Evolutionary conservation across 2,888 invertebrate genomes (phyloP).

Genomic region (Lochmaea crataegi): DNA sequence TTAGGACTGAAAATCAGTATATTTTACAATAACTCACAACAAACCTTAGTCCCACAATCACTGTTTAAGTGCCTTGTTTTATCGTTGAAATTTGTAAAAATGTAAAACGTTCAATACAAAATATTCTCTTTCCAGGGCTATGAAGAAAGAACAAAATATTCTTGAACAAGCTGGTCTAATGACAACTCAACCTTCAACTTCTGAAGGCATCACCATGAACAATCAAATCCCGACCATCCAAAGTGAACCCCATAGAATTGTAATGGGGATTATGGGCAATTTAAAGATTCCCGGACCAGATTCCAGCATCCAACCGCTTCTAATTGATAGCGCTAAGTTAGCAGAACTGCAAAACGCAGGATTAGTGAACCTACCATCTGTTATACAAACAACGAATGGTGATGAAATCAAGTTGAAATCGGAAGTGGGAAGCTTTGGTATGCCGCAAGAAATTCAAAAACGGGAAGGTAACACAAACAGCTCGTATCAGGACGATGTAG

Average conservation of each 20-base stretch:
- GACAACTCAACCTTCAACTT: constrained; percentile 30
- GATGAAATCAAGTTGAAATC: constrained; percentile 54
- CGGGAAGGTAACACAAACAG: constrained; percentile 38
- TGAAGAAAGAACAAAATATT: constrained; percentile 36
- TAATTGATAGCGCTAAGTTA: constrained; percentile 57
- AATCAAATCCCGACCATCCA: constrained; percentile 37
- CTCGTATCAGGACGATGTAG: constrained; percentile 42
- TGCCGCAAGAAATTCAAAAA: constrained; percentile 47
- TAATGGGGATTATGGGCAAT: constrained; percentile 56
- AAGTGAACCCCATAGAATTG: constrained; percentile 49
- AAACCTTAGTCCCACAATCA: too few species aligned
- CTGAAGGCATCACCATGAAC: constrained; percentile 16
- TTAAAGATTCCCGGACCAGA: constrained; percentile 46
- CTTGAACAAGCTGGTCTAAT: constrained; percentile 29
- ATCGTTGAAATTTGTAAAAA: too few species aligned
- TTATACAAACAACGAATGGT: constrained; percentile 52
- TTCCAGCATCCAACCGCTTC: constrained; percentile 48
- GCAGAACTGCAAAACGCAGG: constrained; percentile 55
- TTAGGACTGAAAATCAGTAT: too few species aligned
- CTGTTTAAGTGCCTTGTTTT: too few species aligned
- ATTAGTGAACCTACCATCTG: constrained; percentile 47
- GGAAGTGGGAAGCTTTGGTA: constrained; percentile 48
- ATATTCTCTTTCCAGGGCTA: constrained; percentile 23
- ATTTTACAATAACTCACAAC: too few species aligned
- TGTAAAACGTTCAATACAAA: not conserved